These are phyloP conservation scores for Hydraecia micacea DNA, from an alignment of 2,888 invertebrate genomes.

Conservation along the genomic window DNA sequence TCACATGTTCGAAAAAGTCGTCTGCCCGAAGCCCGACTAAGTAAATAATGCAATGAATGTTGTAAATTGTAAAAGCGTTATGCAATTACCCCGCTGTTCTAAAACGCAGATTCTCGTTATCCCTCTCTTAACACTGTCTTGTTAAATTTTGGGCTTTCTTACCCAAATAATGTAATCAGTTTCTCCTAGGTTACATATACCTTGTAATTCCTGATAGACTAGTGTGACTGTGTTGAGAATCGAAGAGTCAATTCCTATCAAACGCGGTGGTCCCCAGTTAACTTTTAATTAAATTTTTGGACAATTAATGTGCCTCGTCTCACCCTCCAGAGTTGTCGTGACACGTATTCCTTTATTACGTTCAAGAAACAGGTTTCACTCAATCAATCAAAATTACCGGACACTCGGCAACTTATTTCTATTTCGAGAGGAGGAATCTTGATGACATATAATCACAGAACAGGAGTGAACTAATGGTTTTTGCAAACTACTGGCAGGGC, in stretches of 20 bases:
- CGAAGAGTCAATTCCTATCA: not conserved
- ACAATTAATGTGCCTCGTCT: not conserved
- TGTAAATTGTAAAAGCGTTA: not conserved
- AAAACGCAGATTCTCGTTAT: not conserved
- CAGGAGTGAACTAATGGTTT: conserved; percentile 32
- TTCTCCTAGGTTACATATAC: not conserved
- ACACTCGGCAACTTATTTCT: conserved; percentile 57
- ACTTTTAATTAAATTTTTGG: conserved; percentile 30
- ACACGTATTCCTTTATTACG: conserved; percentile 34
- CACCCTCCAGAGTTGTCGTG: not conserved
- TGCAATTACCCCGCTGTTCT: not conserved
- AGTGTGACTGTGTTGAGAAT: not conserved
- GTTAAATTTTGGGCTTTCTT: not conserved
- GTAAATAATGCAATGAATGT: not conserved
- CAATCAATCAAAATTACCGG: conserved; percentile 60
- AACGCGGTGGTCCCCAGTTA: conserved; percentile 27
- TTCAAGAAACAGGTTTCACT: conserved; percentile 46
- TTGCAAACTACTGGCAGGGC: conserved; percentile 25
- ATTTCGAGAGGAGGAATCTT: conserved; percentile 58
- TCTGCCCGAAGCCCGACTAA: not conserved
- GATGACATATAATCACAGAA: conserved; percentile 48
- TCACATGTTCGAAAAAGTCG: not conserved
- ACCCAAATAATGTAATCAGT: not conserved
- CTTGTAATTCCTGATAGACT: not conserved
- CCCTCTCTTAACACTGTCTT: not conserved